These are phyloP conservation scores for Hypsibius dujardini DNA, from an alignment of 1,140 invertebrate genomes.

Conservation along the genomic window DNA sequence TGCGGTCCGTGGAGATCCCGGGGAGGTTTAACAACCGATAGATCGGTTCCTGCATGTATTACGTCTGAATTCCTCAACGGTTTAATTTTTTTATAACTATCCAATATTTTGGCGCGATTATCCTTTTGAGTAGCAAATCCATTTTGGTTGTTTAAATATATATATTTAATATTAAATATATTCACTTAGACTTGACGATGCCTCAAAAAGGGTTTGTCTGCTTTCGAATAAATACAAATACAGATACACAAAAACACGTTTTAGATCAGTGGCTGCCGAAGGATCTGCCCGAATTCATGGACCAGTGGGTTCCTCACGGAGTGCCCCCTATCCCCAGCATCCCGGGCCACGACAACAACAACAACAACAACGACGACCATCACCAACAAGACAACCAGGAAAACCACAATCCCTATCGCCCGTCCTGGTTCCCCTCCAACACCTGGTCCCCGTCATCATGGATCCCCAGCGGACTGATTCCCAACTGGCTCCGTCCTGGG, in stretches of 20 bases:
- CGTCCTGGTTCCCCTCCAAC: neutral
- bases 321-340: neutral
- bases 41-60: no score
- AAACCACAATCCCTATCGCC: no score
- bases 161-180: no score
- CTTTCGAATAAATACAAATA: no score
- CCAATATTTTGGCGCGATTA: neutral
- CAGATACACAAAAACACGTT: neutral
- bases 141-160: no score
- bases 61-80: no score
- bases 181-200: no score
- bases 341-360: neutral
- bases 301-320: neutral
- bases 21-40: no score
- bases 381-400: neutral
- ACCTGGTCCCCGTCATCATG: neutral
- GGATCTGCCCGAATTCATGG: neutral
- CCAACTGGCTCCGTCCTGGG: neutral
- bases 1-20: no score
- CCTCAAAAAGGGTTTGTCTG: no score
- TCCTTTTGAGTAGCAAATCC: no score
- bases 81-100: neutral
- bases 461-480: neutral
- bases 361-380: neutral
- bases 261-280: neutral